Conservation (phyloP, 30 jellyfish, hydroid and myxozoan genomes). For the Turritopsis dohrnii region DNA sequence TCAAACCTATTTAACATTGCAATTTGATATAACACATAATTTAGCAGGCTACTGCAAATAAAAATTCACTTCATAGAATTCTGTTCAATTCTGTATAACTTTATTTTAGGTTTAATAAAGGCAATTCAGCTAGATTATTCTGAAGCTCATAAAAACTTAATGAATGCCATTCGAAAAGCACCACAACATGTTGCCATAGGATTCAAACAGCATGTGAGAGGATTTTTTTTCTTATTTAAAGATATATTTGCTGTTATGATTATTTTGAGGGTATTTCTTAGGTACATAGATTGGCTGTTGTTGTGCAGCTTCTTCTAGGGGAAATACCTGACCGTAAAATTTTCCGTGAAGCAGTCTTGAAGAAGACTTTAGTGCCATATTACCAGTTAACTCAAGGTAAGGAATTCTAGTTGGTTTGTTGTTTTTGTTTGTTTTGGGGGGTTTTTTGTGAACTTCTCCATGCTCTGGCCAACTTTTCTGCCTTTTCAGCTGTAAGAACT, state of each 20-base stretch:
- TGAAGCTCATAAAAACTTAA: conserved; percentile 81
- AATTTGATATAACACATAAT: no score
- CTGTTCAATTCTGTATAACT: neutral
- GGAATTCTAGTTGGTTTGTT: no score
- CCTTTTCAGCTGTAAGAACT: conserved; percentile 85
- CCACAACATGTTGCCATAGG: conserved; percentile 94
- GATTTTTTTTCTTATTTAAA: neutral
- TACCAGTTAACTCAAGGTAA: conserved; percentile 82
- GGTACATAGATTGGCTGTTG: conserved; percentile 86
- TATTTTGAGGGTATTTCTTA: neutral
- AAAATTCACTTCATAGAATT: neutral
- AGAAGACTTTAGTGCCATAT: conserved; percentile 88
- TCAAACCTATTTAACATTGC: no score
- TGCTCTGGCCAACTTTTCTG: neutral
- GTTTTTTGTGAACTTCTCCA: no score
- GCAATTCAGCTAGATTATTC: conserved; percentile 94
- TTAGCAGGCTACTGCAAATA: no score
- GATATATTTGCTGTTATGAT: neutral
- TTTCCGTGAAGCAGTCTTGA: conserved; percentile 69
- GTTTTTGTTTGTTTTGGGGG: no score
- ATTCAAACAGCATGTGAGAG: conserved; percentile 81
- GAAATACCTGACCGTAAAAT: conserved; percentile 89
- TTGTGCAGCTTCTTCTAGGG: conserved; percentile 86
- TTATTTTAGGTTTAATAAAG: conserved; percentile 67
- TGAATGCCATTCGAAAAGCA: conserved; percentile 92